Evolutionary conservation across 2,113 vertebrate genomes (phyloP).

Genomic region (Thinocorus orbignyianus): DNA sequence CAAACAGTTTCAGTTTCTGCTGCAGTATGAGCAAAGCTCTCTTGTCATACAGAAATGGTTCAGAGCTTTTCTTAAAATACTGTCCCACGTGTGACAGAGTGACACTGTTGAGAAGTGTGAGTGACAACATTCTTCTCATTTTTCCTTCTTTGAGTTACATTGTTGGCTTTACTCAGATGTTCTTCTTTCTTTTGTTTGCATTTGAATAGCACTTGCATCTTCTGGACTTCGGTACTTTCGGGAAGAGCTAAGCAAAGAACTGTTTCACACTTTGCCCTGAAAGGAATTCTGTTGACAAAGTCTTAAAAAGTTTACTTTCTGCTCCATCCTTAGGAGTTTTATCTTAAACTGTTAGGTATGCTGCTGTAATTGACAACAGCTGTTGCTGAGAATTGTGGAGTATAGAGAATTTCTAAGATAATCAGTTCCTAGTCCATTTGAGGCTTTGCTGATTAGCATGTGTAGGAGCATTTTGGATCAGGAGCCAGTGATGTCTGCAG

Average conservation of each 20-base stretch:
- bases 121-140: not conserved
- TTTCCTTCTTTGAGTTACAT: not conserved
- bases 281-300: slow-evolving; percentile 12
- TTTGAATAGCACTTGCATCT: not conserved
- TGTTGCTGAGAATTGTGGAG: slow-evolving; percentile 55
- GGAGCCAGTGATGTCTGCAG: slow-evolving; percentile 25
- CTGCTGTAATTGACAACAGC: slow-evolving; percentile 59
- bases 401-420: slow-evolving; percentile 36
- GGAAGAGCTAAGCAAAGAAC: not conserved
- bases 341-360: slow-evolving; percentile 50
- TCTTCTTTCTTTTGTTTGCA: not conserved
- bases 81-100: not conserved
- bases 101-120: not conserved
- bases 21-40: not conserved
- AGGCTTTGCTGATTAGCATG: slow-evolving; percentile 52
- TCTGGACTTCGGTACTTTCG: not conserved
- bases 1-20: not conserved
- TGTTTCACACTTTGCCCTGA: not conserved
- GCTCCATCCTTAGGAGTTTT: slow-evolving; percentile 24
- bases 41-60: not conserved
- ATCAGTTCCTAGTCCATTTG: slow-evolving; percentile 53
- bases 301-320: slow-evolving; percentile 34
- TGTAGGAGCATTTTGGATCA: slow-evolving; percentile 42
- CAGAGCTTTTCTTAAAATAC: not conserved
- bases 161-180: not conserved